Conservation (phyloP, 2,797 vertebrate genomes). For the Podarcis lilfordi region DNA sequence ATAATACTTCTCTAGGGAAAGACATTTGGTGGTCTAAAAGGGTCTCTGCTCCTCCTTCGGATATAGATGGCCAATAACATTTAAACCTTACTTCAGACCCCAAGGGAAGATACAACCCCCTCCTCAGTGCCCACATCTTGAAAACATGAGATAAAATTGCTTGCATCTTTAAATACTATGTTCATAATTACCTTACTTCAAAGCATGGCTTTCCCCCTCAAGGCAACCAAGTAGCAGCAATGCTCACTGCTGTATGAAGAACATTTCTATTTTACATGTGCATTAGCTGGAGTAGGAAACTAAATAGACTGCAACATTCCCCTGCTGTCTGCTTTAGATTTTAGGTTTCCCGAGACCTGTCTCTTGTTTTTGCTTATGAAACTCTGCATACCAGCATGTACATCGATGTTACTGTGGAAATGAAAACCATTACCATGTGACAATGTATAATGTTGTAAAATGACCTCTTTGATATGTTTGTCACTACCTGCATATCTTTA, state of each 20-base stretch:
- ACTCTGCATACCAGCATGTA: not conserved
- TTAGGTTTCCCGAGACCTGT: not conserved
- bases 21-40: not conserved
- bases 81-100: not conserved
- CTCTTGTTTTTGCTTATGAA: not conserved
- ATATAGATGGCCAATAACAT: not conserved
- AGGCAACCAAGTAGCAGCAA: not conserved
- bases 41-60: not conserved
- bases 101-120: not conserved
- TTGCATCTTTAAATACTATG: not conserved
- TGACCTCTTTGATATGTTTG: not conserved
- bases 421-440: not conserved
- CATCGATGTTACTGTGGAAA: not conserved
- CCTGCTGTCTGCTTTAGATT: not conserved
- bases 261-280: not conserved
- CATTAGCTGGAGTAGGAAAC: not conserved
- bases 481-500: slow-evolving; percentile 97
- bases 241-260: not conserved
- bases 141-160: not conserved
- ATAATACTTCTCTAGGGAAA: not conserved
- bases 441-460: not conserved
- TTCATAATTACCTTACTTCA: not conserved
- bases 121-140: not conserved
- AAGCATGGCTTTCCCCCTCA: not conserved
- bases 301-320: not conserved